Conservation (phyloP, 1,140 invertebrate species). For the Araneus ventricosus region DNA sequence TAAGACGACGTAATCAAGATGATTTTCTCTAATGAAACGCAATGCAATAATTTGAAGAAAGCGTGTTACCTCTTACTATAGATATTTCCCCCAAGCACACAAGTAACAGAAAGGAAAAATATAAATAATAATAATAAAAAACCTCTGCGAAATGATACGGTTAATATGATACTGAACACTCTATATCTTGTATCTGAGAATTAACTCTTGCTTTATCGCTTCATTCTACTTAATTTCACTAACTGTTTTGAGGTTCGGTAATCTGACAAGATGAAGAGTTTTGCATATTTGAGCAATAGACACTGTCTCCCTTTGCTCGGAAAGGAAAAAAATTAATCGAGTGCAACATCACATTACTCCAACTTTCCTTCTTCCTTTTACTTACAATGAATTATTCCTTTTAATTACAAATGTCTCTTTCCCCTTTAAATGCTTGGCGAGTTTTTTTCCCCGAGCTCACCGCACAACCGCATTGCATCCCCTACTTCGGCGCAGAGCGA, state of each 20-base stretch:
- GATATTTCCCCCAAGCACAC: background rate
- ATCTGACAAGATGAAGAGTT: constrained; percentile 60
- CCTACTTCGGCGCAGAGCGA: constrained; percentile 42
- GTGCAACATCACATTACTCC: constrained; percentile 63
- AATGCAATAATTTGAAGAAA: background rate
- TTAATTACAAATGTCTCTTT: constrained; percentile 74
- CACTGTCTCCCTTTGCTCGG: background rate
- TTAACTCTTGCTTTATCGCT: constrained; percentile 42
- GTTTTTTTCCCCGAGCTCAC: constrained; percentile 27
- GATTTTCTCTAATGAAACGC: background rate
- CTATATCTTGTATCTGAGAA: constrained; percentile 14
- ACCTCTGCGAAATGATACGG: background rate
- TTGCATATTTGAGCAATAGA: constrained; percentile 63
- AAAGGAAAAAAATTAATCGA: constrained; percentile 68
- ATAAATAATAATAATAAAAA: background rate
- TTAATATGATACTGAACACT: constrained; percentile 33
- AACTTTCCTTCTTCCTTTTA: constrained; percentile 42
- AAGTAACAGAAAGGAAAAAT: background rate
- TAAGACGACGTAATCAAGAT: background rate
- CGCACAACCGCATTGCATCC: constrained; percentile 10
- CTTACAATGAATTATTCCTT: constrained; percentile 74
- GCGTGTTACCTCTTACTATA: background rate
- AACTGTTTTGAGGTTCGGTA: constrained; percentile 63
- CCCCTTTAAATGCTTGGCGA: constrained; percentile 46
- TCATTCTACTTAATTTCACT: constrained; percentile 68